Percentiles rank a stretch among this genome's conserved stretches.
Evolutionary conservation across 2,888 invertebrate species (phyloP).

Genomic region (Xanthia icteritia): DNA sequence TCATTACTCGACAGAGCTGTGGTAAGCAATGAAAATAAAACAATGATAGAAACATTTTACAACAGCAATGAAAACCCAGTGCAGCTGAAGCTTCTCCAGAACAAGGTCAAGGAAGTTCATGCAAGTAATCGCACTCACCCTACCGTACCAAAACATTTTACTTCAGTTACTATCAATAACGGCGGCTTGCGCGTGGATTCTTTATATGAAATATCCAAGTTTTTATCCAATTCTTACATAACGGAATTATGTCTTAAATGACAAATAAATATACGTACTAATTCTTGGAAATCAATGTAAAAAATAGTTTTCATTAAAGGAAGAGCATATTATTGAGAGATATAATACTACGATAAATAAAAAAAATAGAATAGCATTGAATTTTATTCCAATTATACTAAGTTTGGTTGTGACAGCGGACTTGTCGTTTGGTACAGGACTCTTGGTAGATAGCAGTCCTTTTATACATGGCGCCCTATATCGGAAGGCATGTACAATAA

Average conservation of each 20-base stretch:
- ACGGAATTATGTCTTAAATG: slow-evolving; percentile 71
- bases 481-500: too few species aligned
- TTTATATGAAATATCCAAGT: slow-evolving; percentile 75
- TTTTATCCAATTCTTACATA: slow-evolving; percentile 71
- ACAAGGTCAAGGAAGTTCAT: slow-evolving; percentile 69
- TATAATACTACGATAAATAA: too few species aligned
- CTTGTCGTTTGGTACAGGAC: too few species aligned
- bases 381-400: too few species aligned
- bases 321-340: too few species aligned
- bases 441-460: too few species aligned
- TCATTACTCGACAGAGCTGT: background rate
- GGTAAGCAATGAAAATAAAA: background rate
- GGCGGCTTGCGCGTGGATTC: slow-evolving; percentile 67
- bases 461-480: too few species aligned
- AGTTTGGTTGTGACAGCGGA: too few species aligned
- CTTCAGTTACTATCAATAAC: slow-evolving; percentile 71
- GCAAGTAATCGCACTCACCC: slow-evolving; percentile 72
- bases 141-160: slow-evolving; percentile 71
- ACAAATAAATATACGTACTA: too few species aligned
- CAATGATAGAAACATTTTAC: slow-evolving; percentile 66
- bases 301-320: too few species aligned
- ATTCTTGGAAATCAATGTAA: too few species aligned
- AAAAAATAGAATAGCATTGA: too few species aligned
- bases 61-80: slow-evolving; percentile 70
- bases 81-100: slow-evolving; percentile 73